Conservation (phyloP, 2,888 invertebrate species). For the Frankliniella fusca region DNA sequence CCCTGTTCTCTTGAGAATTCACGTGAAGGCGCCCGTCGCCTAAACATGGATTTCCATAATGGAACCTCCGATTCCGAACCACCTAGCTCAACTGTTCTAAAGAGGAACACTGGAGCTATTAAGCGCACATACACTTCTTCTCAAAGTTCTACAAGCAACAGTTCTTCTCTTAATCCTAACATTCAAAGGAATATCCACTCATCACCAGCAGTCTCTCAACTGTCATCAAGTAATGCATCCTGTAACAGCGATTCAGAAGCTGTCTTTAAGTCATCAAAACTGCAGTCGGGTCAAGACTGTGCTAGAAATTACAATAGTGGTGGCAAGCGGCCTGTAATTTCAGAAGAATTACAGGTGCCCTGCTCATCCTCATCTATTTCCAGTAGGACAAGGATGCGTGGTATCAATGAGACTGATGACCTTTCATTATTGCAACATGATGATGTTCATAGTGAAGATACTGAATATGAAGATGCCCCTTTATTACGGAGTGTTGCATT, state of each 20-base stretch:
- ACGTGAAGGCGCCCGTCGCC: background rate
- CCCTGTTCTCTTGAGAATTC: background rate
- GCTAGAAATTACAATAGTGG: background rate
- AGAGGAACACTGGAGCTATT: background rate
- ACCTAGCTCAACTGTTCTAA: background rate
- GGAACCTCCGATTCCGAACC: background rate
- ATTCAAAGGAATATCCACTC: conserved; percentile 4
- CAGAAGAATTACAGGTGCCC: background rate
- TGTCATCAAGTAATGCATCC: background rate
- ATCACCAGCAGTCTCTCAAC: background rate
- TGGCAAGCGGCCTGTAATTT: background rate
- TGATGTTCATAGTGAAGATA: background rate
- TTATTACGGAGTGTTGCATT: background rate
- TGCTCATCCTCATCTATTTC: background rate
- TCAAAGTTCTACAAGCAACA: background rate
- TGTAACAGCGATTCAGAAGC: background rate
- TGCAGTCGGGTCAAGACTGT: background rate
- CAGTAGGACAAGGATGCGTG: background rate
- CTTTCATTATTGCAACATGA: background rate
- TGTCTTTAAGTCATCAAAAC: background rate
- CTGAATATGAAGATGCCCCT: background rate
- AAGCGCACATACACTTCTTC: background rate
- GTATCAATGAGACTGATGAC: background rate
- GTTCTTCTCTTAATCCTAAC: background rate
- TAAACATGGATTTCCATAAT: conserved; percentile 15